phyloP scores from a whole-genome alignment of 2,888 invertebrate species.

The Drosophila picticornis region DNA sequence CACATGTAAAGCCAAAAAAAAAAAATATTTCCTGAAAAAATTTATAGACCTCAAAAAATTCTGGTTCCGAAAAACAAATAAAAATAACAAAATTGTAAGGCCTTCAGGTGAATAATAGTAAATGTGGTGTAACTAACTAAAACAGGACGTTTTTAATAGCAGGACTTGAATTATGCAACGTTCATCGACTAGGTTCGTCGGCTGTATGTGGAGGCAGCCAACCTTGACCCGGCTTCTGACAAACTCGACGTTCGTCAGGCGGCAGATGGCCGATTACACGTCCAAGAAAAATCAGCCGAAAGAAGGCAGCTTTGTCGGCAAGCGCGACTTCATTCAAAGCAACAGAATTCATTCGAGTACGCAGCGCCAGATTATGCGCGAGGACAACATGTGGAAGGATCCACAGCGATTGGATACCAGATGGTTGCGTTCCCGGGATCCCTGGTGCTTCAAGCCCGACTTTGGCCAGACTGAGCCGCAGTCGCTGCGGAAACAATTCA shows the following conservation, averaged over 20 bases:
- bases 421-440: conserved; percentile 52
- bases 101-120: conserved; percentile 13
- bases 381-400: conserved; percentile 57
- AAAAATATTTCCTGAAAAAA: conserved; percentile 14
- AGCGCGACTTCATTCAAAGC: no score
- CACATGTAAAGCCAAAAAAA: conserved; percentile 23
- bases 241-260: background rate
- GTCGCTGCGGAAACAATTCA: conserved; percentile 48
- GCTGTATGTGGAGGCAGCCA: conserved; percentile 18
- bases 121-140: background rate
- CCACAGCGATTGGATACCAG: conserved; percentile 24
- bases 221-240: background rate
- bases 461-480: conserved; percentile 53
- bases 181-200: conserved; percentile 22
- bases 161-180: conserved; percentile 37
- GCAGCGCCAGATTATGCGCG: conserved; percentile 30
- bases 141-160: background rate
- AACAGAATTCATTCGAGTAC: rapidly evolving
- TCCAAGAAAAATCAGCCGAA: background rate
- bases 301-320: background rate
- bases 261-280: conserved; percentile 5
- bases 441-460: conserved; percentile 46
- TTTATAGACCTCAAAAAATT: conserved; percentile 22
- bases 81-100: background rate
- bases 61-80: conserved; percentile 2